Evolutionary conservation across 1,140 invertebrate genomes (phyloP), one percentile per base, ranked within the genome.

Genomic region (Diorhabda sublineata): DNA sequence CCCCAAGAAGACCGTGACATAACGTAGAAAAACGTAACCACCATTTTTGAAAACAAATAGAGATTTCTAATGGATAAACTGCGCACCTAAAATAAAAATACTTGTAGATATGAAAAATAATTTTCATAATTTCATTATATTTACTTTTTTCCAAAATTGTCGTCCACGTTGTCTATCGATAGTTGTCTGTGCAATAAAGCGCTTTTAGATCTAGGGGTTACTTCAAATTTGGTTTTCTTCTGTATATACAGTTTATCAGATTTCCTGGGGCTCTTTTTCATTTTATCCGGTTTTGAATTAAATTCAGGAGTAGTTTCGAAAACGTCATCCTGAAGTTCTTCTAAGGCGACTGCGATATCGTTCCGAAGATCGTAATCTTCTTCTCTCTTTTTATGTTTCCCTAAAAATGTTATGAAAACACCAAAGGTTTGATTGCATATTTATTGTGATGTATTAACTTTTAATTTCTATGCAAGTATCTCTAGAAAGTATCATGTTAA

Each of bases 321-420:
- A 57, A 81, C 80, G 70, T 81, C 80, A 73, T 81, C 80, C 75
- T 81, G 80, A 61, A 81, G 68, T 61, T 81, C 80, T 66, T 81
- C 79, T 66, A 81, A 73, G 42, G 80, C 79, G 47, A 79, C 64
- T 0, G 77, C 76, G 43, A 81, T 74, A 45, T 81, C 80, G 52
- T 69, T 80, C 64, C 76, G 76, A 26, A 73, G 71, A 64, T 81
- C 78, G 57, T 76, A 74, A 5, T 79, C 79, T n/a, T 81, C 78
- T 41, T 81, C 78, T 26, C 77, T 69, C 60, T 76, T 78, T 44
- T 76, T 75, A 66, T 79, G 78, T 56, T 79, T 79, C 5, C 73
- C 61, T 68, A 62, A 11, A 41, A 11, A 62, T 5, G 47, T 59
- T n/a, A 52, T 9, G 45, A 52, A 6, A 52, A 52, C 4, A 52